Conservation (phyloP, 2,113 vertebrate species). For the Paralichthys olivaceus region DNA sequence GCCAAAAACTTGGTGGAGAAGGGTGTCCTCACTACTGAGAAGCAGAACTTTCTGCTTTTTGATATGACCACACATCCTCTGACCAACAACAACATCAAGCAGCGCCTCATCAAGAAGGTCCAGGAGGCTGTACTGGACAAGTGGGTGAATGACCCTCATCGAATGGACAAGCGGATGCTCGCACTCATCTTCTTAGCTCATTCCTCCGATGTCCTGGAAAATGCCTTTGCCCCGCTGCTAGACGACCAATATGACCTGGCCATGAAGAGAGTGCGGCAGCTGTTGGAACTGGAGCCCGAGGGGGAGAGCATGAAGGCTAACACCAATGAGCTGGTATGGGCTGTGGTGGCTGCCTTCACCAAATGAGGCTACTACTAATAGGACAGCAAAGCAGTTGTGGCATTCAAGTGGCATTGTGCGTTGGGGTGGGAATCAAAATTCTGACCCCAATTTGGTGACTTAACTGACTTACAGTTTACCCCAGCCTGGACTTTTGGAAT, state of each 20-base stretch:
- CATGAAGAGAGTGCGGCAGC: constrained; percentile 94
- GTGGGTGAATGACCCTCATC: constrained; percentile 95
- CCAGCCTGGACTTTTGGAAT: constrained; percentile 45
- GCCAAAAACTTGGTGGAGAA: constrained; percentile 98
- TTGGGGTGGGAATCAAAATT: constrained; percentile 2
- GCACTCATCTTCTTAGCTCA: constrained; percentile 95
- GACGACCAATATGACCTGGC: constrained; percentile 97
- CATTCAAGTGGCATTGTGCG: constrained; percentile 20
- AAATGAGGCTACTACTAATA: constrained; percentile 81
- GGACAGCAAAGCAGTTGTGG: constrained; percentile 12
- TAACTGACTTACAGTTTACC: constrained; percentile 24
- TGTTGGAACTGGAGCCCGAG: constrained; percentile 95
- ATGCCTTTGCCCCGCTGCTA: constrained; percentile 93
- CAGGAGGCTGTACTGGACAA: constrained; percentile 94
- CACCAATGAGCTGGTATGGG: constrained; percentile 93
- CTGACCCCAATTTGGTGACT: constrained; percentile 22
- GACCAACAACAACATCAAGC: constrained; percentile 96
- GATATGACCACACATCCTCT: constrained; percentile 98
- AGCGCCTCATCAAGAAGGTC: constrained; percentile 94
- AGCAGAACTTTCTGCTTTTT: constrained; percentile 98
- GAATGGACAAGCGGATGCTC: constrained; percentile 94
- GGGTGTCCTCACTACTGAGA: constrained; percentile 95
- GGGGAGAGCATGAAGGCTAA: constrained; percentile 92
- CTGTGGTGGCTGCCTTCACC: constrained; percentile 94
- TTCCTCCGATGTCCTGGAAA: constrained; percentile 95